A percentile compares a stretch with the other conserved stretches of the same genome.
These are phyloP conservation scores for Tribolium freemani DNA, from an alignment of 2,888 invertebrate species.

Conservation along the genomic window DNA sequence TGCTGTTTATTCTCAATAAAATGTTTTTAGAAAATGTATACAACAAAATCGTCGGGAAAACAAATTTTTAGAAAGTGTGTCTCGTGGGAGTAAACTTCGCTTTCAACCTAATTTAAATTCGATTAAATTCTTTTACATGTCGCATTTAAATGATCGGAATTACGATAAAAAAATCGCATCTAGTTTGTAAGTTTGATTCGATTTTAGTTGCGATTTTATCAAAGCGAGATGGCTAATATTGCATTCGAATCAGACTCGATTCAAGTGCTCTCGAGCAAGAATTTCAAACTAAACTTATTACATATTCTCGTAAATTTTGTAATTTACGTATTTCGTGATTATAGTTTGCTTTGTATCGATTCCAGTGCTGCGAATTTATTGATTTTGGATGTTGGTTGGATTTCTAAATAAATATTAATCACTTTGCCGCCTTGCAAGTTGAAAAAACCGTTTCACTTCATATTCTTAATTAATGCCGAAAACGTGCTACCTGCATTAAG, in stretches of 20 bases:
- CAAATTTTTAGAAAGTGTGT: too few species aligned
- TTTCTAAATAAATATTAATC: neutral
- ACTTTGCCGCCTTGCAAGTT: neutral
- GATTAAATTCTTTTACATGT: too few species aligned
- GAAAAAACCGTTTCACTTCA: neutral
- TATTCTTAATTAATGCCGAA: neutral
- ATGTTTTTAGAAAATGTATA: too few species aligned
- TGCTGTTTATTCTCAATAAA: too few species aligned
- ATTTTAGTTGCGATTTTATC: constrained; percentile 2
- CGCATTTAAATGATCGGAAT: too few species aligned
- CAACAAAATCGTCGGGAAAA: too few species aligned
- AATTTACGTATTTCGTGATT: neutral
- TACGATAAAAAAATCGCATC: too few species aligned
- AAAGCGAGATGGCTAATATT: neutral
- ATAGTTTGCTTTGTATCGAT: too few species aligned
- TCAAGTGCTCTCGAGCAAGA: neutral
- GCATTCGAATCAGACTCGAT: neutral
- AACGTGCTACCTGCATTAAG: constrained; percentile 6
- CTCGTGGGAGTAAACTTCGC: too few species aligned
- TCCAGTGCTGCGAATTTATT: too few species aligned
- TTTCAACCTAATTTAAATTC: too few species aligned
- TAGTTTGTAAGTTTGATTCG: neutral
- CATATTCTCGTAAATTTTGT: neutral
- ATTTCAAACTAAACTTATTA: neutral
- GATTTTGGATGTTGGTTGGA: too few species aligned